Conservation (phyloP, 1,140 invertebrate species). For the Notospermus geniculatus region DNA sequence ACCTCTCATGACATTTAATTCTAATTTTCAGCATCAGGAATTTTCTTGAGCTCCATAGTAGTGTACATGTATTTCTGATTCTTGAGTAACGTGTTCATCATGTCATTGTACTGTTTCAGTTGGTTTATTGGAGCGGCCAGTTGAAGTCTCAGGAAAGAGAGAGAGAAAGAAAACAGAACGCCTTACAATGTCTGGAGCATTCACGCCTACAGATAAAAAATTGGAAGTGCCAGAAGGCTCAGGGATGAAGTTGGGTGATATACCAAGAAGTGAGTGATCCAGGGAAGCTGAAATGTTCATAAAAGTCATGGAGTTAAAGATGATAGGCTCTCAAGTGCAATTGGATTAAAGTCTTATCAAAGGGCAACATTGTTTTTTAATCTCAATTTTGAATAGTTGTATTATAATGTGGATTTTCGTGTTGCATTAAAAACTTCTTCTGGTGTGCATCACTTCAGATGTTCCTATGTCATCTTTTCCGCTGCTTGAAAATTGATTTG, state of each 20-base stretch:
- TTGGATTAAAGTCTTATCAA: too few relatives aligned
- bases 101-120: conserved; percentile 29
- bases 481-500: too few relatives aligned
- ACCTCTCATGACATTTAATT: too few relatives aligned
- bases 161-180: conserved; percentile 54
- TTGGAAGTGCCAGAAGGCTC: conserved; percentile 49
- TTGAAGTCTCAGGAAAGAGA: conserved; percentile 46
- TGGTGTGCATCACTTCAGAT: too few relatives aligned
- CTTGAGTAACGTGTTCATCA: neutral
- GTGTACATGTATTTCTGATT: neutral
- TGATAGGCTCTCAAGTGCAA: too few relatives aligned
- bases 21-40: conserved; percentile 4
- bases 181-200: conserved; percentile 35
- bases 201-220: conserved; percentile 37
- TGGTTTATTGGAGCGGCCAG: conserved; percentile 51
- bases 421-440: too few relatives aligned
- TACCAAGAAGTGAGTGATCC: conserved; percentile 44
- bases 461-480: too few relatives aligned
- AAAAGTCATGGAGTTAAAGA: too few relatives aligned
- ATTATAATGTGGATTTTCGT: too few relatives aligned
- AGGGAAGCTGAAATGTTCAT: too few relatives aligned
- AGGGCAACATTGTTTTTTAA: conserved; percentile 6
- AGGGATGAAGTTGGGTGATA: conserved; percentile 52
- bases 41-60: neutral
- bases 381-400: too few relatives aligned